phyloP scores from a whole-genome alignment of 2,113 vertebrate genomes.

The Cebidichthys violaceus region DNA sequence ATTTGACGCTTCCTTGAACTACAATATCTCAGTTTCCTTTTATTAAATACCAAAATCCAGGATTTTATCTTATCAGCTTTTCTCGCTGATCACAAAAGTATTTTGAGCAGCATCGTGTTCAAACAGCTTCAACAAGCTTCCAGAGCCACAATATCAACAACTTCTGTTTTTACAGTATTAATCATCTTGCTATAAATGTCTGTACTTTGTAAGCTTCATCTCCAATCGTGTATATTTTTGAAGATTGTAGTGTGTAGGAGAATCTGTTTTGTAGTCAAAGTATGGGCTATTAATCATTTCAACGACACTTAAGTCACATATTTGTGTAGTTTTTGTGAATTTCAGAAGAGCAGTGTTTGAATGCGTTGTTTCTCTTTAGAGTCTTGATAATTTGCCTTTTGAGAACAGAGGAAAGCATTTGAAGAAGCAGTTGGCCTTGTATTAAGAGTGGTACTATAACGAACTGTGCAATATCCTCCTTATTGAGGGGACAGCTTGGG shows the following conservation, averaged over 20 bases:
- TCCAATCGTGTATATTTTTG: constrained; percentile 49
- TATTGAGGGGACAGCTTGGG: constrained; percentile 22
- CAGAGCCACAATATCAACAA: constrained; percentile 29
- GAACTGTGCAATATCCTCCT: constrained; percentile 62
- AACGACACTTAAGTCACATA: constrained; percentile 41
- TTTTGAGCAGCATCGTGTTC: constrained; percentile 37
- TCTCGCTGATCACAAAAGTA: constrained; percentile 13
- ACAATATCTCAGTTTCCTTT: constrained; percentile 40
- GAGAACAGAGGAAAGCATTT: constrained; percentile 22
- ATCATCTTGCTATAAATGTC: constrained; percentile 55
- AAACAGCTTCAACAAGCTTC: constrained; percentile 24
- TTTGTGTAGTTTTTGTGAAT: constrained; percentile 53
- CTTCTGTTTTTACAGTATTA: constrained; percentile 46
- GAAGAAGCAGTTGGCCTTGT: constrained; percentile 53
- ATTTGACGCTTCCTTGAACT: constrained; percentile 54
- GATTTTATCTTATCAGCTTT: background rate
- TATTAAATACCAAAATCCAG: constrained; percentile 39
- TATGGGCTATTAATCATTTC: constrained; percentile 39
- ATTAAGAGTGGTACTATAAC: constrained; percentile 13
- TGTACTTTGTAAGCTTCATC: constrained; percentile 62
- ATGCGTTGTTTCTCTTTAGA: constrained; percentile 44
- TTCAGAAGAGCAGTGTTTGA: constrained; percentile 31
- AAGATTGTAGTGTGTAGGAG: constrained; percentile 53
- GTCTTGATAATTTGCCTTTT: constrained; percentile 49
- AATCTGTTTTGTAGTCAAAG: constrained; percentile 30